These are phyloP conservation scores for Stenolophus ochropezus DNA, from an alignment of 2,888 invertebrate species.

Conservation along the genomic window DNA sequence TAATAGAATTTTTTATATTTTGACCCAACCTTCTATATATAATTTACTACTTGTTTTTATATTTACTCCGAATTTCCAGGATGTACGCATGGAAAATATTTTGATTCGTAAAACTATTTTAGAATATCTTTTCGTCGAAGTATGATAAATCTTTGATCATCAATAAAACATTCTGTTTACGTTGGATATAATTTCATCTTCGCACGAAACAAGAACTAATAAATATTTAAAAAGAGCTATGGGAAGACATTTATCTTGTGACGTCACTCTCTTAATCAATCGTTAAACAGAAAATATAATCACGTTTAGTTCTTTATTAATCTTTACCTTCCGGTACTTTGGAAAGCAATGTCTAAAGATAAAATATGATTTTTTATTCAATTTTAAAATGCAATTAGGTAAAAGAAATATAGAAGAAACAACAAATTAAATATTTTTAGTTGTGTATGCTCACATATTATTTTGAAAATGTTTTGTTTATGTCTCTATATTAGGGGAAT, in stretches of 20 bases:
- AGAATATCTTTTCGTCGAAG: background rate
- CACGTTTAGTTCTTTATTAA: background rate
- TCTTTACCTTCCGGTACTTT: too few relatives aligned
- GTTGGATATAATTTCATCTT: background rate
- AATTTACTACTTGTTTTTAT: background rate
- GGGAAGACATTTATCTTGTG: background rate
- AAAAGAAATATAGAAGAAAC: too few relatives aligned
- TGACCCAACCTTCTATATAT: background rate
- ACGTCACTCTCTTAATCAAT: background rate
- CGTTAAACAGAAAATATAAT: background rate
- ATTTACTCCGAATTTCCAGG: background rate
- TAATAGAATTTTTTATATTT: too few relatives aligned
- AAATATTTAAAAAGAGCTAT: slow-evolving; percentile 4
- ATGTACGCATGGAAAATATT: background rate
- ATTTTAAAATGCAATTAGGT: too few relatives aligned
- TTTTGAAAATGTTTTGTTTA: too few relatives aligned
- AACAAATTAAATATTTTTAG: too few relatives aligned
- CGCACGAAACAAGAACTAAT: slow-evolving; percentile 9
- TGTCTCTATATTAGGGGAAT: too few relatives aligned
- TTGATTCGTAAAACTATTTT: background rate
- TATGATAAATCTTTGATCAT: background rate
- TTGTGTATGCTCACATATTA: too few relatives aligned
- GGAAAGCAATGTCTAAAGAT: too few relatives aligned
- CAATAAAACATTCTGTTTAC: slow-evolving; percentile 1
- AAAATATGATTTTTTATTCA: too few relatives aligned